Evolutionary conservation across 2,888 invertebrate species (phyloP), one percentile per base, ranked within the genome.

Genomic region (Orgyia antiqua): DNA sequence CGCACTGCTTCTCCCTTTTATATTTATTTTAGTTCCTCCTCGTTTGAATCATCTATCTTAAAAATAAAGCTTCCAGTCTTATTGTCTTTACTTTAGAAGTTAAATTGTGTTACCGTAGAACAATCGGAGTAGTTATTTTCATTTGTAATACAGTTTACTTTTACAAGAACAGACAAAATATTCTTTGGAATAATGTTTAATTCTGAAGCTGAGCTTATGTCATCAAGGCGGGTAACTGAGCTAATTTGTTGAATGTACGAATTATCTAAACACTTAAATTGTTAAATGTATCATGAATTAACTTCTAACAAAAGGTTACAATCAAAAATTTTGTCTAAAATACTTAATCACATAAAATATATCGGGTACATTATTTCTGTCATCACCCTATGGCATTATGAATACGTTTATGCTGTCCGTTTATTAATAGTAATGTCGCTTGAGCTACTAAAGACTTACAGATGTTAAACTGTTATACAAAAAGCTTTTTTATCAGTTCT

Each of bases 381-480:
- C 71, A 58, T 47, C n/a, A n/a, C n/a, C n/a, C n/a, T n/a, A n/a
- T 54, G 41, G 42, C 53, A 55, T n/a, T n/a, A n/a, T n/a, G 57
- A 52, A 42, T 70, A 75, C 79, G 75, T 77, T 77, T 77, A 71
- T 62, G 70, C 75, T 74, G 72, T 66, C 77, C 66, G 68, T 64
- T 52, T 76, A 79, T 75, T 71, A 73, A 77, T 79, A 73, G 50
- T 29, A 50, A 31, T 54, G 65, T 63, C 60, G 61, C 62, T 57
- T 50, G 46, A 54, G 47, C 50, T 56, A 51, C 51, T 67, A 69
- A 62, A 66, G 53, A 51, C 47, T 50, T 58, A 68, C 75, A 76
- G 58, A 59, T 76, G 77, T 69, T 68, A 39, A 58, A 56, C 58
- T n/a, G n/a, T n/a, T n/a, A n/a, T n/a, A n/a, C n/a, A n/a, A n/a